Conservation (phyloP, 2,888 invertebrate species). For the Eucera pruinosa region DNA sequence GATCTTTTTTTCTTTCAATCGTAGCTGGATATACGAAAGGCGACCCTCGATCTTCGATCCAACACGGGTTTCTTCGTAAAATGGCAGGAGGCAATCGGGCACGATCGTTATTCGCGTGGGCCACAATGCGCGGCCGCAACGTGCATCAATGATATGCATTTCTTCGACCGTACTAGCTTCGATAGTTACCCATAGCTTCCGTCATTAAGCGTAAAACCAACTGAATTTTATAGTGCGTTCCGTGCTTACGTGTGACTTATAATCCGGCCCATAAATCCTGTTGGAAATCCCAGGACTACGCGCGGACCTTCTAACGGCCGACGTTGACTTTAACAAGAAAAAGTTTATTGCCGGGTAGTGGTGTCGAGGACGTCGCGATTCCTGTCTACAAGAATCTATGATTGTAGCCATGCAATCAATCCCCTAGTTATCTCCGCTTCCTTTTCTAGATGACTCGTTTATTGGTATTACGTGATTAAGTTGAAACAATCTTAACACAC, state of each 20-base stretch:
- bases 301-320: constrained; percentile 21
- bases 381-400: constrained; percentile 37
- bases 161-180: neutral
- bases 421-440: constrained; percentile 1
- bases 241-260: constrained; percentile 18
- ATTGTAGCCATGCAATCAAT: constrained; percentile 30
- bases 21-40: constrained; percentile 19
- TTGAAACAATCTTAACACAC: neutral
- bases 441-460: neutral
- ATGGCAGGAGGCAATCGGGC: constrained; percentile 46
- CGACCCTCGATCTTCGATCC: constrained; percentile 33
- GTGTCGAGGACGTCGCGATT: constrained; percentile 51
- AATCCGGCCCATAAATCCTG: constrained; percentile 34
- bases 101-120: constrained; percentile 46
- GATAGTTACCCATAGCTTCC: constrained; percentile 17
- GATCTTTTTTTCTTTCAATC: neutral
- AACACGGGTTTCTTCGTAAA: constrained; percentile 54
- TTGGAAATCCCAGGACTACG: constrained; percentile 25
- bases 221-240: neutral
- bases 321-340: constrained; percentile 13
- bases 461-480: neutral
- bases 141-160: constrained; percentile 34
- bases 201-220: constrained; percentile 12
- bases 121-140: constrained; percentile 30
- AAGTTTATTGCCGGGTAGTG: constrained; percentile 30